These are phyloP conservation scores for Semicossyphus pulcher DNA, from an alignment of 2,113 vertebrate species.

Conservation along the genomic window DNA sequence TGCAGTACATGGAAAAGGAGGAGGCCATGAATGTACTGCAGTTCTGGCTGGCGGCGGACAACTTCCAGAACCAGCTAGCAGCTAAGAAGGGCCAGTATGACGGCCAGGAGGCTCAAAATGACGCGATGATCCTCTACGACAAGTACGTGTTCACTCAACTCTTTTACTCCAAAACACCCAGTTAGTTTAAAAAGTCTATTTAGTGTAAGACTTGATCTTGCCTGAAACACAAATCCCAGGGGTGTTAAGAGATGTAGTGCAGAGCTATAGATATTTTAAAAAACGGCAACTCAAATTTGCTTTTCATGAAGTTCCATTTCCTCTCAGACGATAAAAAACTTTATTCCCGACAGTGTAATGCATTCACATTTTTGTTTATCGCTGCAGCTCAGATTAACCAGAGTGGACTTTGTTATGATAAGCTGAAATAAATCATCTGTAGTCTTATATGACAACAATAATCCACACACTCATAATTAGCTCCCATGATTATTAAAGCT, in stretches of 20 bases:
- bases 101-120: constrained; percentile 97
- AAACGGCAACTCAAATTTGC: too few species aligned
- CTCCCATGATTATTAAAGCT: background rate
- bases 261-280: too few species aligned
- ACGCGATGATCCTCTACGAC: constrained; percentile 99
- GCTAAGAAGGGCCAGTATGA: constrained; percentile 98
- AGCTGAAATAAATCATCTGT: background rate
- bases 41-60: constrained; percentile 98
- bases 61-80: constrained; percentile 98
- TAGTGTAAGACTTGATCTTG: too few species aligned
- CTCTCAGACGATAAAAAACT: too few species aligned
- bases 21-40: constrained; percentile 96
- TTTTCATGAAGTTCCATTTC: too few species aligned
- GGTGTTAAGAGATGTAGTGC: too few species aligned
- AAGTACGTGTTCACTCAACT: constrained; percentile 85
- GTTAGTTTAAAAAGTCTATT: too few species aligned
- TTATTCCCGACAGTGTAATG: too few species aligned
- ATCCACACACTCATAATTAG: background rate
- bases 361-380: too few species aligned
- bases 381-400: too few species aligned
- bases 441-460: background rate
- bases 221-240: too few species aligned
- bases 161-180: background rate
- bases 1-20: constrained; percentile 98
- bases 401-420: too few species aligned